Evolutionary conservation across 2,797 vertebrate species (phyloP).

Genomic region (Calcarius lapponicus): DNA sequence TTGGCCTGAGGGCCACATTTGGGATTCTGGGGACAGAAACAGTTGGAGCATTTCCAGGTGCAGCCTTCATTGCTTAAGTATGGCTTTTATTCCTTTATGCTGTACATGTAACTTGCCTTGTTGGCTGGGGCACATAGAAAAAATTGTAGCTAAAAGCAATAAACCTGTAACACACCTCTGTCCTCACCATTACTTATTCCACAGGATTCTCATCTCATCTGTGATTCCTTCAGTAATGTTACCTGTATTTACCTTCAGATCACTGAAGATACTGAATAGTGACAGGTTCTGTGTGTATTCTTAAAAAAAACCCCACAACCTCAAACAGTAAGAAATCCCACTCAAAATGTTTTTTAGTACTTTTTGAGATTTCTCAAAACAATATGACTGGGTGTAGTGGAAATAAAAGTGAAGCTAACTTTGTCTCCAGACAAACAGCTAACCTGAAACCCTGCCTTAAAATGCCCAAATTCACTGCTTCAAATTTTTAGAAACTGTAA

Average conservation of each 20-base stretch:
- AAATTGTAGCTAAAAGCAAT: not conserved
- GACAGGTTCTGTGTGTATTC: not conserved
- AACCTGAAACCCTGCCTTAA: not conserved
- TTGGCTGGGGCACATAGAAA: not conserved
- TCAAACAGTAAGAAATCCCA: not conserved
- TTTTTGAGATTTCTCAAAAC: not conserved
- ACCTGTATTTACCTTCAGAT: not conserved
- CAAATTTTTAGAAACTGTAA: not conserved
- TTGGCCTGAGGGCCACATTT: not conserved
- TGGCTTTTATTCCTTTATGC: not conserved
- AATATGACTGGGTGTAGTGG: not conserved
- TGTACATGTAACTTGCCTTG: not conserved
- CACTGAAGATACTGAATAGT: not conserved
- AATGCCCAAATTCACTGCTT: not conserved
- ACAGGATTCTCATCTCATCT: not conserved
- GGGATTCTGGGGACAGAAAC: not conserved
- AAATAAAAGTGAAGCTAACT: not conserved
- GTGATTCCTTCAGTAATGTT: not conserved
- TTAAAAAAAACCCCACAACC: too few species aligned
- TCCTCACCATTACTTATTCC: not conserved
- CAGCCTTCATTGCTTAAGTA: not conserved
- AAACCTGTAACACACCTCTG: not conserved
- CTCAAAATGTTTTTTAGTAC: not conserved
- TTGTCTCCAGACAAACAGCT: not conserved
- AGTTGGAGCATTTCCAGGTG: not conserved